These are phyloP conservation scores for Drosophila prosaltans DNA, from an alignment of 1,140 invertebrate species.

Conservation along the genomic window DNA sequence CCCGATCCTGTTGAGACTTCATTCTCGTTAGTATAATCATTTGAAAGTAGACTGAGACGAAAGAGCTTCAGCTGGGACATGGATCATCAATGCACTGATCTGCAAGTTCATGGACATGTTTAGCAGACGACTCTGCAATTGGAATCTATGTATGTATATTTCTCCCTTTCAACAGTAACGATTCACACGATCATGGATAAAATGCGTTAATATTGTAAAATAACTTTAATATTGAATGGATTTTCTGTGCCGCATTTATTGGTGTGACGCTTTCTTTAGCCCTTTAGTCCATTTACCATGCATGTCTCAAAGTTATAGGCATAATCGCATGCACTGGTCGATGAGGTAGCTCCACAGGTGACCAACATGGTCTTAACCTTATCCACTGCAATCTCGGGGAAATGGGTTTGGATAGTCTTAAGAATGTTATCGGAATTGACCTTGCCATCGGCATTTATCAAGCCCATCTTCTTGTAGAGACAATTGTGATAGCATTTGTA, in stretches of 20 bases:
- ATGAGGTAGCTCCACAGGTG: conserved; percentile 27
- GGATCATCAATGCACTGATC: too few relatives aligned
- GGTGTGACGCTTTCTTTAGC: conserved; percentile 27
- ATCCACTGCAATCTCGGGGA: conserved; percentile 32
- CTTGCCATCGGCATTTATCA: conserved; percentile 42
- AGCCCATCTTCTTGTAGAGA: conserved; percentile 65
- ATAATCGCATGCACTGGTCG: conserved; percentile 38
- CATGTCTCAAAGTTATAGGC: conserved; percentile 54
- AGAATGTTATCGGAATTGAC: conserved; percentile 44
- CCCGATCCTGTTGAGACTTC: conserved; percentile 29
- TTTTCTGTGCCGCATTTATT: conserved; percentile 24
- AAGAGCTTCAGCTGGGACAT: conserved; percentile 74
- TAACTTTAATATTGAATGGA: conserved; percentile 65
- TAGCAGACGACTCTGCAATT: too few relatives aligned
- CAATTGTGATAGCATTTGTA: conserved; percentile 66
- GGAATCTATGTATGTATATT: too few relatives aligned
- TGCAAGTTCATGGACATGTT: too few relatives aligned
- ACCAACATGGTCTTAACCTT: conserved; percentile 47
- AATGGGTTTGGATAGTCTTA: conserved; percentile 46
- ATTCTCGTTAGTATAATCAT: conserved; percentile 54
- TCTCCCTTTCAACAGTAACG: neutral
- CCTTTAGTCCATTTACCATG: conserved; percentile 49
- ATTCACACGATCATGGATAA: conserved; percentile 40
- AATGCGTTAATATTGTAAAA: conserved; percentile 63
- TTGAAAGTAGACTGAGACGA: conserved; percentile 62